A percentile compares a stretch with the other conserved stretches of the same genome.
These are phyloP conservation scores for Nematostella vectensis DNA, from an alignment of 92 coral and sea anemone species.

Conservation along the genomic window DNA sequence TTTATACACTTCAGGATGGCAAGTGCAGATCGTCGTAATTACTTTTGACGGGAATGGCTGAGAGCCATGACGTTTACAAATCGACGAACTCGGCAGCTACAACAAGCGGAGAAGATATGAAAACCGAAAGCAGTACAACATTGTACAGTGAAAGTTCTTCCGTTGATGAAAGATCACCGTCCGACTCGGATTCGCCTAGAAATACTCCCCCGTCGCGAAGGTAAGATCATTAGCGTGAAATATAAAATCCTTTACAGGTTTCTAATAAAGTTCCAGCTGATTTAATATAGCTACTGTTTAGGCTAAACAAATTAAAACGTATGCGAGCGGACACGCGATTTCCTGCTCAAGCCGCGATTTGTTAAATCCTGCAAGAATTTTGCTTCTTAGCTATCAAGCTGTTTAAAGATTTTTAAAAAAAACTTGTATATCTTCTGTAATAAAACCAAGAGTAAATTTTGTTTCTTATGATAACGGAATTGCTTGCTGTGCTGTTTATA, in stretches of 20 bases:
- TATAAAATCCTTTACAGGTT: neutral
- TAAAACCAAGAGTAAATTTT: too few relatives aligned
- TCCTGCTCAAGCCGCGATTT: neutral
- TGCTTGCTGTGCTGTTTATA: constrained; percentile 1
- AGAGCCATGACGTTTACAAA: constrained; percentile 29
- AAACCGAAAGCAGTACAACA: neutral
- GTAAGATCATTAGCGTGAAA: constrained; percentile 14
- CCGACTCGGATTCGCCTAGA: constrained; percentile 59
- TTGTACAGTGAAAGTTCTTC: neutral
- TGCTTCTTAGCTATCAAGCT: neutral
- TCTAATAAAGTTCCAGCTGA: neutral
- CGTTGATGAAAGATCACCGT: constrained; percentile 29
- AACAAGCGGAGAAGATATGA: neutral
- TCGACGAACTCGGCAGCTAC: neutral
- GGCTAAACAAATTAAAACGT: too few relatives aligned
- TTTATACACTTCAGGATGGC: constrained; percentile 8
- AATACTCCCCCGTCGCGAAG: constrained; percentile 51
- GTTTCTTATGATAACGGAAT: too few relatives aligned
- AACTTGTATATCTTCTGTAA: too few relatives aligned
- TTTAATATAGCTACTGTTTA: too few relatives aligned
- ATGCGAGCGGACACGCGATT: neutral
- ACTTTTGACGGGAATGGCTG: constrained; percentile 20
- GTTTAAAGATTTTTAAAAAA: too few relatives aligned
- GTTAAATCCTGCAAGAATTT: neutral
- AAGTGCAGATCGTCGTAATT: neutral